Evolutionary conservation across 1,140 invertebrate species (phyloP).

Genomic region (Archegozetes longisetosus): DNA sequence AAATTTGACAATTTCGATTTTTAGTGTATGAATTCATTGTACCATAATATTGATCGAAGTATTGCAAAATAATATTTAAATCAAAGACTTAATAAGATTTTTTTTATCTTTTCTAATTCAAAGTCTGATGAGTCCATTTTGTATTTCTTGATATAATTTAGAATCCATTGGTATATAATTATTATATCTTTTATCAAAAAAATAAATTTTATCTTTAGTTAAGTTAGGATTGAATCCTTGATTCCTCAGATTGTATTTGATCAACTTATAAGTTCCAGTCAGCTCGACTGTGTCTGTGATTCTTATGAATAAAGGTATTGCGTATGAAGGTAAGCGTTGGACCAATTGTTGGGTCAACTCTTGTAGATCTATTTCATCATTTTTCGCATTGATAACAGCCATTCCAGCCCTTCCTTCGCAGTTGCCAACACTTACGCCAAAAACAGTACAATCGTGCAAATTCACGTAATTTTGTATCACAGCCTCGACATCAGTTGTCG

Average conservation of each 20-base stretch:
- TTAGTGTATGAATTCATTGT: no score
- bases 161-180: slow-evolving; percentile 28
- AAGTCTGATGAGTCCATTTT: neutral
- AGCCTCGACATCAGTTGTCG: slow-evolving; percentile 89
- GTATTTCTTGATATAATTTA: neutral
- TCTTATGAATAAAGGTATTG: slow-evolving; percentile 69
- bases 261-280: slow-evolving; percentile 88
- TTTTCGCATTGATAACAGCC: slow-evolving; percentile 57
- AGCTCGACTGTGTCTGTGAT: slow-evolving; percentile 63
- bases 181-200: slow-evolving; percentile 31
- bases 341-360: slow-evolving; percentile 26
- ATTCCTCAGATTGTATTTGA: slow-evolving; percentile 75
- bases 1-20: no score
- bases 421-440: slow-evolving; percentile 72
- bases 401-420: slow-evolving; percentile 86
- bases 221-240: slow-evolving; percentile 68
- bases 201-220: slow-evolving; percentile 34
- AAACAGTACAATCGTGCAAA: slow-evolving; percentile 80
- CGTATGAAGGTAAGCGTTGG: slow-evolving; percentile 56
- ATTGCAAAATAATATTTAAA: no score
- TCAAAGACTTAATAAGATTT: no score
- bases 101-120: no score
- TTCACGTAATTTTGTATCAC: slow-evolving; percentile 67
- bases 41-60: no score
- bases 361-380: slow-evolving; percentile 41